Conservation (phyloP, 2,113 vertebrate genomes). For the Pelecanoides urinatrix region DNA sequence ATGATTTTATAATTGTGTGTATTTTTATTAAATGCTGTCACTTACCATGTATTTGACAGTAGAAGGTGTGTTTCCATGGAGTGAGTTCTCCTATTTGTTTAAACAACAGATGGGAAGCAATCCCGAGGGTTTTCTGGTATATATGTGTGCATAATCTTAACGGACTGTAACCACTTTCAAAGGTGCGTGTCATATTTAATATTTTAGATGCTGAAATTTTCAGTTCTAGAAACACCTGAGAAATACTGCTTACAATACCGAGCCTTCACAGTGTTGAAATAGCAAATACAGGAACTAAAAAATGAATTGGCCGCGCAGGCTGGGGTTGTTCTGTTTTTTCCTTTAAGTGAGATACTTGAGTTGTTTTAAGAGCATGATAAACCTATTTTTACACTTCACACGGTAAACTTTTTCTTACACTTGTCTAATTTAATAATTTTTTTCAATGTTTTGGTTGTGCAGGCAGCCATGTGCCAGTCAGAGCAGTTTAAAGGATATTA, state of each 20-base stretch:
- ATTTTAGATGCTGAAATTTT: neutral
- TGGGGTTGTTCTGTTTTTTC: neutral
- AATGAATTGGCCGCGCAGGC: neutral
- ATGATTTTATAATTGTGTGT: neutral
- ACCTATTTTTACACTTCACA: neutral
- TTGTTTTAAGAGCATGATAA: neutral
- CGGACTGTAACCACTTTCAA: neutral
- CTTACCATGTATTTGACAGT: neutral
- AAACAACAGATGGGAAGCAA: neutral
- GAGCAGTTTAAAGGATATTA: constrained; percentile 98
- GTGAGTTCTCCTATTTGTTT: neutral
- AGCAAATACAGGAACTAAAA: neutral
- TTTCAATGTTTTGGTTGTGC: neutral
- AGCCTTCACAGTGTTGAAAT: neutral
- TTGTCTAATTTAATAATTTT: neutral
- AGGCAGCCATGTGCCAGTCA: constrained; percentile 99
- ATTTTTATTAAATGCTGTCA: neutral
- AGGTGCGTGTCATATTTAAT: neutral
- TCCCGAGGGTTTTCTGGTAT: neutral
- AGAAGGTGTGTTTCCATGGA: neutral
- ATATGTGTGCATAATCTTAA: neutral
- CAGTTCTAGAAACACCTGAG: neutral
- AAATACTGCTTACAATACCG: accelerated
- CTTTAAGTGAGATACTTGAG: neutral
- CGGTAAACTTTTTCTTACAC: neutral